These are phyloP conservation scores for Calameuta idolon DNA, from an alignment of 2,888 invertebrate species.

Conservation along the genomic window DNA sequence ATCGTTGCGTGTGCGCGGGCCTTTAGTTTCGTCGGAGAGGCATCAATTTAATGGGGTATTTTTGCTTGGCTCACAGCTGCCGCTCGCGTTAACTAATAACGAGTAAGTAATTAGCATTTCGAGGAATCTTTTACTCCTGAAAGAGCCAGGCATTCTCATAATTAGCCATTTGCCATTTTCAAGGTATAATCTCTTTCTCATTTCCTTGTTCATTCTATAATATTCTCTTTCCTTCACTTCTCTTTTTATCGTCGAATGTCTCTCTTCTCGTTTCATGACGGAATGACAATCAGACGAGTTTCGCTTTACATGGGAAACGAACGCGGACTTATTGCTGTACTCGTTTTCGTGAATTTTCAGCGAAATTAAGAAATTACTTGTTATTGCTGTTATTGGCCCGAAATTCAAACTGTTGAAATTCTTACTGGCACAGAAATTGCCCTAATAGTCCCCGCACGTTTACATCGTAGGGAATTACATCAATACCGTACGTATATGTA, in stretches of 20 bases:
- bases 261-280: neutral
- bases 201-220: neutral
- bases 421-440: neutral
- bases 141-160: neutral
- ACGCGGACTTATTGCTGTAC: neutral
- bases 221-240: neutral
- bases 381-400: neutral
- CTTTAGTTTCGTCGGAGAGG: neutral
- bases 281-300: neutral
- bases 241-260: neutral
- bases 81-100: neutral
- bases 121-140: neutral
- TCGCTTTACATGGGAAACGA: neutral
- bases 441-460: neutral
- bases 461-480: neutral
- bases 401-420: neutral
- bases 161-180: neutral
- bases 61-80: constrained; percentile 6
- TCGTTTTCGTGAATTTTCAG: neutral
- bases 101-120: constrained; percentile 6
- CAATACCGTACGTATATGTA: neutral
- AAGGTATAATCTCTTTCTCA: neutral
- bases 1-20: neutral
- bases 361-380: neutral
- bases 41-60: neutral